Evolutionary conservation across 1,140 invertebrate species (phyloP), one percentile per base, ranked within the genome.

Genomic region (Micrasema longulum): DNA sequence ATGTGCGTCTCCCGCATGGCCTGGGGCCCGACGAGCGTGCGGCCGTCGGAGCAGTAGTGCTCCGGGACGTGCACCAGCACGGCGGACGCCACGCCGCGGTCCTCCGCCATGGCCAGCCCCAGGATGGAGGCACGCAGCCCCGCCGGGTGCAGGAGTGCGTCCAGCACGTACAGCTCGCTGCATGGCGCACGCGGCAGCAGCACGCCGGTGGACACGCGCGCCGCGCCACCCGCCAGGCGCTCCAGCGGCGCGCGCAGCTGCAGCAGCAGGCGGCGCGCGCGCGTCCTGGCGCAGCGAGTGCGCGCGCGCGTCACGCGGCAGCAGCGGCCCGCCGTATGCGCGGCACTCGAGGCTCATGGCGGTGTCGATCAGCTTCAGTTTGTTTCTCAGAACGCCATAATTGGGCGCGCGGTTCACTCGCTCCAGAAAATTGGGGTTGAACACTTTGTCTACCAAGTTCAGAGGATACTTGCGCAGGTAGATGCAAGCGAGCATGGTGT

Each of bases 61-160:
- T 92, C 89, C 14, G 90, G 90, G 20, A 91, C 78, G 79, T 91
- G 84, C 57, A 92, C 86, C 23, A 92, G 79, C 68, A 92, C 74
- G 2, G 86, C 89, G 38, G 83, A 84, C 74, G 83, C 85, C 20
- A 82, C 68, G 78, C 86, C 84, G 75, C 77, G 80, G 48, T 76
- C 76, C 3, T 75, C 74, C 36, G 81, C 77, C 3, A 78, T 73
- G 76, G 83, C 84, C 77, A 87, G 84, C 55, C 82, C 80, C 12
- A 85, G 80, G 36, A 81, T 81, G 41, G 83, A 79, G 26, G 74
- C 80, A 0, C 75, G 76, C 5, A 81, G 77, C 16, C 79, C 79
- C 55, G 66, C 74, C n/a, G 86, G 85, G 78, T 90, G 86, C 55
- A 91, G 73, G 70, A 92, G 75, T 50, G 89, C 77, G 82, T 92